Conservation (phyloP, 2,113 vertebrate genomes). For the Prolemur simus region DNA sequence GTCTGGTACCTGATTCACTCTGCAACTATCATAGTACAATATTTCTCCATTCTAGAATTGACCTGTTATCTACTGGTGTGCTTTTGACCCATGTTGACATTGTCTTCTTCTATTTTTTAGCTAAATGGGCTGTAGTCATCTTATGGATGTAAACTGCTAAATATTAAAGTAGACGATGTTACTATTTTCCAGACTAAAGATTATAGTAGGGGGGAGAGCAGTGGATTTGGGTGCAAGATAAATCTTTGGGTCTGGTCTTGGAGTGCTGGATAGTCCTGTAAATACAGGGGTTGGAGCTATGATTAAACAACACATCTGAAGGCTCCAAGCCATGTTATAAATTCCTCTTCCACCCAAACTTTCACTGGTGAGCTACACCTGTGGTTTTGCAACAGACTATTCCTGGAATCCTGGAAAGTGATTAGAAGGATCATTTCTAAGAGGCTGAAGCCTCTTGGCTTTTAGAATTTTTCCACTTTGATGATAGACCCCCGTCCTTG, state of each 20-base stretch:
- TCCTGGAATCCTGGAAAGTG: background rate
- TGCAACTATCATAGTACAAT: background rate
- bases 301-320: background rate
- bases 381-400: background rate
- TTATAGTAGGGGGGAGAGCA: accelerated
- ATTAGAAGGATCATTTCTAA: background rate
- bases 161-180: background rate
- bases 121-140: background rate
- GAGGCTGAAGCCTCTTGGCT: background rate
- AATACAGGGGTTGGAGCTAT: background rate
- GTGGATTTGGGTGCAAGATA: background rate
- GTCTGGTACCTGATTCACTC: background rate
- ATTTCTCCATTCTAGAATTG: background rate
- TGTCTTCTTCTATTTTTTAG: background rate
- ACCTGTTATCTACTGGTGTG: background rate
- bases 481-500: background rate
- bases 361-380: background rate
- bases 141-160: background rate
- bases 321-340: background rate
- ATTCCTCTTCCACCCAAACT: background rate
- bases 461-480: background rate
- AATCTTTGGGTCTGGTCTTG: background rate
- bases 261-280: background rate
- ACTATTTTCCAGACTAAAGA: background rate
- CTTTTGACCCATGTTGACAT: background rate